phyloP scores from a whole-genome alignment of 2,888 invertebrate genomes.

The Abrostola tripartita region DNA sequence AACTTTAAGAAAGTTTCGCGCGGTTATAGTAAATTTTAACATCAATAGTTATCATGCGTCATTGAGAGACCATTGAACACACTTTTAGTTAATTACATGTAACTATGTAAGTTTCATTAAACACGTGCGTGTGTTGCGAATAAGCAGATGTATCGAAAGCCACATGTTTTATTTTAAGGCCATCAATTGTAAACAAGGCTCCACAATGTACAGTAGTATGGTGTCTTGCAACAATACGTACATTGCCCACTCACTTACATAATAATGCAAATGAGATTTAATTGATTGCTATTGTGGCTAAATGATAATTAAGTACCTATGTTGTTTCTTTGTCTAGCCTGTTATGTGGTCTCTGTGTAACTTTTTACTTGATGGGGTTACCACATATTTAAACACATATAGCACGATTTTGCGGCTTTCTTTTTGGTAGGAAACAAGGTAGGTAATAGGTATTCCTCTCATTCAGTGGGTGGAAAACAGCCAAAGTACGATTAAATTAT shows the following conservation, averaged over 20 bases:
- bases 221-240: constrained; percentile 35
- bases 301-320: constrained; percentile 21
- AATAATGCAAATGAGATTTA: constrained; percentile 43
- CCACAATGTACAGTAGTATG: constrained; percentile 28
- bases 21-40: constrained; percentile 3
- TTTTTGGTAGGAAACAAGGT: no score
- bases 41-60: background rate
- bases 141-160: constrained; percentile 71
- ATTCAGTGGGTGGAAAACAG: no score
- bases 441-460: no score
- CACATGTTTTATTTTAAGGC: constrained; percentile 71
- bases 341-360: background rate
- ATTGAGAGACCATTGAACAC: constrained; percentile 12
- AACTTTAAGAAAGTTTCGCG: constrained; percentile 13
- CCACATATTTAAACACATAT: background rate
- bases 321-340: constrained; percentile 12
- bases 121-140: constrained; percentile 66
- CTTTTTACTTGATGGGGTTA: background rate
- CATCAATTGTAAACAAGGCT: constrained; percentile 64
- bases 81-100: constrained; percentile 38
- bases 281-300: constrained; percentile 25
- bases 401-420: background rate
- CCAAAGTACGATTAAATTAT: no score
- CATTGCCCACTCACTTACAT: constrained; percentile 38
- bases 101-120: constrained; percentile 49